phyloP scores from a whole-genome alignment of 2,888 invertebrate genomes.

The Cybosia mesomella region DNA sequence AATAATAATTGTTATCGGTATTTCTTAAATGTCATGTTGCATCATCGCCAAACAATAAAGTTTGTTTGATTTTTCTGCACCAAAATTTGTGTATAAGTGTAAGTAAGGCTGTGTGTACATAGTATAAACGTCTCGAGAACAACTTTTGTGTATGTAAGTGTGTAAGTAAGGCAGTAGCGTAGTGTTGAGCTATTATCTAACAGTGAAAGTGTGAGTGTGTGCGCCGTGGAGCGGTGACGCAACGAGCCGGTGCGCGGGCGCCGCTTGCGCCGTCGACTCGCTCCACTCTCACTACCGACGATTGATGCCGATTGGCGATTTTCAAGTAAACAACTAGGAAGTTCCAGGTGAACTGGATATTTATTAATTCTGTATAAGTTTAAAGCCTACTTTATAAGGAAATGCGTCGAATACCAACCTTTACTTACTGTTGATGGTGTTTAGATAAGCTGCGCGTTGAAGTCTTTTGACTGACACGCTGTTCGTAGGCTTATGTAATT shows the following conservation, averaged over 20 bases:
- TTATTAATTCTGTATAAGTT: conserved; percentile 61
- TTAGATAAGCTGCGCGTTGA: conserved; percentile 61
- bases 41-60: conserved; percentile 39
- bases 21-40: conserved; percentile 43
- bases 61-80: conserved; percentile 52
- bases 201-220: conserved; percentile 85
- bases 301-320: conserved; percentile 73
- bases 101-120: conserved; percentile 35
- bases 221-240: conserved; percentile 78
- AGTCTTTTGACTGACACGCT: conserved; percentile 58
- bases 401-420: conserved; percentile 50
- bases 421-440: conserved; percentile 48
- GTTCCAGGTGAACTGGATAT: conserved; percentile 68
- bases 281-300: conserved; percentile 78
- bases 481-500: conserved; percentile 40
- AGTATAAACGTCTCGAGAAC: conserved; percentile 60
- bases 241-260: conserved; percentile 66
- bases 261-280: conserved; percentile 35
- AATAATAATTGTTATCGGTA: conserved; percentile 41
- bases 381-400: conserved; percentile 54
- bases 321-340: conserved; percentile 78
- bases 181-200: conserved; percentile 82
- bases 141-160: conserved; percentile 79
- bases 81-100: conserved; percentile 46
- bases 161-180: conserved; percentile 83